Conservation (phyloP, 2,113 vertebrate genomes). For the Acrocephalus kingi region DNA sequence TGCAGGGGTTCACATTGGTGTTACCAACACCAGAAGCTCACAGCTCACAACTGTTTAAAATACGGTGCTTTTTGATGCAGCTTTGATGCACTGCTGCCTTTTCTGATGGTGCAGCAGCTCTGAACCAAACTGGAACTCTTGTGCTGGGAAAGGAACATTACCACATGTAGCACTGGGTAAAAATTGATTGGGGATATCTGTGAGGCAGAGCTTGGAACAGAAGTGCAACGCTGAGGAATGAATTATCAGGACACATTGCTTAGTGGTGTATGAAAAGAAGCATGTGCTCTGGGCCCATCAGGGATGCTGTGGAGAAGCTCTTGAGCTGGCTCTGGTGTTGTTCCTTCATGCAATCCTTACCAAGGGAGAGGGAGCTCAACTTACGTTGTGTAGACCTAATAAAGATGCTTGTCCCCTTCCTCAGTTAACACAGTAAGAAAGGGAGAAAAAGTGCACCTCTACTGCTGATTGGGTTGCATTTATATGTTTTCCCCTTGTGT, state of each 20-base stretch:
- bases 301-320: not conserved
- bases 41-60: not conserved
- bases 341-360: not conserved
- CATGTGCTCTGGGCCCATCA: fast-evolving
- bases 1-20: not conserved
- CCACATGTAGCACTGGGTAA: not conserved
- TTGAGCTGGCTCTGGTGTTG: not conserved
- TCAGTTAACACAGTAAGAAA: not conserved
- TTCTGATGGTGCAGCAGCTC: not conserved
- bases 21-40: not conserved
- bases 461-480: not conserved
- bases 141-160: not conserved
- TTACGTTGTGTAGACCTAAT: not conserved
- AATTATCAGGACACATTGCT: not conserved
- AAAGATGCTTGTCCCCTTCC: not conserved
- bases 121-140: not conserved
- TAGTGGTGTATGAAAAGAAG: not conserved
- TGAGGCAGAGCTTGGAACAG: not conserved
- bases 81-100: not conserved
- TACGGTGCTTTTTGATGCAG: not conserved
- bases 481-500: not conserved
- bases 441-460: not conserved
- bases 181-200: not conserved
- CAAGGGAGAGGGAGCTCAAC: not conserved
- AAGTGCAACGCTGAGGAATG: not conserved